Base-by-base conservation (phyloP, 1,140 invertebrate species). In the Varroa destructor region DNA sequence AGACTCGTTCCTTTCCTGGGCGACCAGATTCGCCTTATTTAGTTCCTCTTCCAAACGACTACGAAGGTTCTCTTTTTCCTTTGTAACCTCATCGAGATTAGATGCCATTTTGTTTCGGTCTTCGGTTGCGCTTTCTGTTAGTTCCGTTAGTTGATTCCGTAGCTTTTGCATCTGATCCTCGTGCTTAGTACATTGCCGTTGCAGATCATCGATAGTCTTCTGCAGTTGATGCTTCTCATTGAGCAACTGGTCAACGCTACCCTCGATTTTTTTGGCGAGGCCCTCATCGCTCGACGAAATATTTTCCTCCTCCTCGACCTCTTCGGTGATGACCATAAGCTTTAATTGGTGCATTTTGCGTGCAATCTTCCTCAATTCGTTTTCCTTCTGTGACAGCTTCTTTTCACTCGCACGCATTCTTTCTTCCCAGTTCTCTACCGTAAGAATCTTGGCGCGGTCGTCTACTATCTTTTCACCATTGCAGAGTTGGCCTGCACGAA, bases 41-140 rank as follows among this genome's bases (percentile, higher is more conserved):
- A 73, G 42, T 70, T 74, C 55, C 10, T 51, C 36, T 67, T 72
- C 71, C 8, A 74, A 46, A 10, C 72, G 56, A 43, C 58, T 73
- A 71, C 73, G 36, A 6, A 73, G 56, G 43, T 70, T 58, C 51
- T 74, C 72, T 72, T 73, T 73, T 14, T 72, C 71, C 56, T 73
- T 72, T 71, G 70, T 73, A n/a, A 40, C 56, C 25, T 72, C 71
- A 56, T 73, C 70, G n/a, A 74, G 61, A 36, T 12, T 72, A 54
- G 58, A 61, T 25, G 56, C 57, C 42, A 71, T 72, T 58, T 64
- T 55, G 5, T 67, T 25, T 25, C 70, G 43, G 46, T 72, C 67
- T 43, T 74, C 67, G n/a, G 71, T 57, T 40, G 46, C 56, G 40
- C 71, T 74, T n/a, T 71, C 42, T 56, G 58, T 43, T 67, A 2